Evolutionary conservation across 2,797 vertebrate genomes (phyloP), one percentile per base, ranked within the genome.

Genomic region (Manis javanica): DNA sequence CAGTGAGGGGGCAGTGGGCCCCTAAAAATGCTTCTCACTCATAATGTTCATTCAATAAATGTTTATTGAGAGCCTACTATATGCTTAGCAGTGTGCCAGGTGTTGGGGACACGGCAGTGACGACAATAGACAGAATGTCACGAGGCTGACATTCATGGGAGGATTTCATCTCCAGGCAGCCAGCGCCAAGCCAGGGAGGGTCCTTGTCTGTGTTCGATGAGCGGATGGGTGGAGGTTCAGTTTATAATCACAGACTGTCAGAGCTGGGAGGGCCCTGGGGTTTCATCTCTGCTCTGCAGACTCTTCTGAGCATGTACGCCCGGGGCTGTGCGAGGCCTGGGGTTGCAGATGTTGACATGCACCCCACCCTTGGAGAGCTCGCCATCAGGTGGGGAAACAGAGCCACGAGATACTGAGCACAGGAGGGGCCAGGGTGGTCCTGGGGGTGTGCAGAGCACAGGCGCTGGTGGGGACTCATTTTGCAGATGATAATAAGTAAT

Each of bases 311-410:
- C 46, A 2, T 0, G 1, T 3, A 46, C 24, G 42, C 24, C 46
- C 10, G 51, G 71, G 31, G 37, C 51, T 0, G 2, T 4, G 68
- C 82, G 4, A 9, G 29, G 46, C 34, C 64, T 51, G 29, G 11
- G 29, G 4, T 29, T 57, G 1, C 37, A 21, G 16, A 39, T 31
- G 46, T n/a, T 34, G 68, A 53, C 37, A 83, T 4, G 0, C 51
- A 26, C 0, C 23, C 46, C 7, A 0, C 12, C 53, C 16, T 4
- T 0, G 6, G 39, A 53, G 46, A 7, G n/a, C 63, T 71, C 64
- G 8, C 29, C 0, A 0, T 63, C 2, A 1, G n/a, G 15, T 1
- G 39, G 18, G 49, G 51, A 53, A 39, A 74, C 39, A 29, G 82
- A 86, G 31, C 49, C 18, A 0, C 24, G 78, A 77, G 42, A 18